These are phyloP conservation scores for Pandion haliaetus DNA, from an alignment of 2,113 vertebrate genomes.

Conservation along the genomic window DNA sequence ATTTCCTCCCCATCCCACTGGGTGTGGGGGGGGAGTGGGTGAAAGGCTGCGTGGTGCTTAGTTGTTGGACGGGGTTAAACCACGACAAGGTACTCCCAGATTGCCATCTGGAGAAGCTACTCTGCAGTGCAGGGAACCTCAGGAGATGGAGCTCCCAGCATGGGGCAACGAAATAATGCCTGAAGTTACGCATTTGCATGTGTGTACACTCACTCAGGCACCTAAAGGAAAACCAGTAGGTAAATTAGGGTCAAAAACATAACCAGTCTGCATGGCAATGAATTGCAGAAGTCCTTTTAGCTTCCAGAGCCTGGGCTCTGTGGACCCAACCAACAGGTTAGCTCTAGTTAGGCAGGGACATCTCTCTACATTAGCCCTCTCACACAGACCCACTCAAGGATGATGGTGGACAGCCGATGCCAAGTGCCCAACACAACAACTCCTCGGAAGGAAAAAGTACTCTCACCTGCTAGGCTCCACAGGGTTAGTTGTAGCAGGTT, in stretches of 20 bases:
- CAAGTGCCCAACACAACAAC: not conserved
- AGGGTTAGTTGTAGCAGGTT: not conserved
- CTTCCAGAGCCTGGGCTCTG: not conserved
- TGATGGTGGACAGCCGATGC: rapidly evolving
- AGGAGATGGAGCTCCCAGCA: not conserved
- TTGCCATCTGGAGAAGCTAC: not conserved
- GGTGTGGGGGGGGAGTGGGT: no score
- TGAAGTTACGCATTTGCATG: not conserved
- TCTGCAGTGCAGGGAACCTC: not conserved
- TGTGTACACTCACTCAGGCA: not conserved
- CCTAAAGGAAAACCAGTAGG: not conserved
- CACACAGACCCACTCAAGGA: not conserved
- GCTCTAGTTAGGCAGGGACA: not conserved
- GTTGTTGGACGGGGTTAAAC: no score
- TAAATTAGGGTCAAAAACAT: not conserved
- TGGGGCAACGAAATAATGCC: rapidly evolving
- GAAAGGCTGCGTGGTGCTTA: no score
- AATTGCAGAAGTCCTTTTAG: not conserved
- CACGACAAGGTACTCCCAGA: rapidly evolving
- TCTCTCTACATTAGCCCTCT: not conserved
- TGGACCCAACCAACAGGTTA: not conserved
- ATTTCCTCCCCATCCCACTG: no score
- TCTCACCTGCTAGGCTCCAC: not conserved
- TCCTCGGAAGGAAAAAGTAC: not conserved
- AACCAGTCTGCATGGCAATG: not conserved